Base-by-base conservation (phyloP, 2,888 invertebrate genomes). In the Calameuta filiformis region DNA sequence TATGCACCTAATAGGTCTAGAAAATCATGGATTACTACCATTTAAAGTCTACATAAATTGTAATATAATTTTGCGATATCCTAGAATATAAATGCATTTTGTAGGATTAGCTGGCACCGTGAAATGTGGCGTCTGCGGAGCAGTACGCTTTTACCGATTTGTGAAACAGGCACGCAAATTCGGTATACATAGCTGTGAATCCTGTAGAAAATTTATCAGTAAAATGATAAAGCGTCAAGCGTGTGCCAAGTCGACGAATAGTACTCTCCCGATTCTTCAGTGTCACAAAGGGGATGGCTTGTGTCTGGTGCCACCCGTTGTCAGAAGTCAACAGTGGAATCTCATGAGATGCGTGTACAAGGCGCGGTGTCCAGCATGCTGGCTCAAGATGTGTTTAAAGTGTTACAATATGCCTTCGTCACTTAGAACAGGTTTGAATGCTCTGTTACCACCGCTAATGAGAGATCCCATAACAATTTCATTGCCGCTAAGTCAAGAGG, bases 171-270 rank as follows among this genome's bases (percentile, higher is more conserved):
- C 96, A 35, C 94, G 96, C 80, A 97, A 97, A 90, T 97, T 96
- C 90, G 97, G 97, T 40, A 95, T 96, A 81, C 95, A 95, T 88
- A 96, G 96, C 83, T 98, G 98, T 91, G 96, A 96, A 89, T 95
- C 96, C 12, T 98, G 98, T 91, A 94, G 96, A 75, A 97, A 97
- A 90, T 97, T 97, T 91, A 96, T 97, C 87, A 95, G 96, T 31
- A 96, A 96, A 90, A 95, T 96, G 93, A 94, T 96, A 81, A 96
- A 95, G 90, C 94, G 94, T 79, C 94, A 94, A 85, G 93, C 94
- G 82, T 92, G 94, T 87, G 93, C 94, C 68, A 94, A 94, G 86
- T 88, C 90, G 68, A 85, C 87, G n/a, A 93, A 93, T 87, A 92
- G 92, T 84, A 92, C 93, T 73, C 92, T 93, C 79, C 92, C 94